Evolutionary conservation across 2,888 invertebrate species (phyloP).

Genomic region (Nomada goodeniana): DNA sequence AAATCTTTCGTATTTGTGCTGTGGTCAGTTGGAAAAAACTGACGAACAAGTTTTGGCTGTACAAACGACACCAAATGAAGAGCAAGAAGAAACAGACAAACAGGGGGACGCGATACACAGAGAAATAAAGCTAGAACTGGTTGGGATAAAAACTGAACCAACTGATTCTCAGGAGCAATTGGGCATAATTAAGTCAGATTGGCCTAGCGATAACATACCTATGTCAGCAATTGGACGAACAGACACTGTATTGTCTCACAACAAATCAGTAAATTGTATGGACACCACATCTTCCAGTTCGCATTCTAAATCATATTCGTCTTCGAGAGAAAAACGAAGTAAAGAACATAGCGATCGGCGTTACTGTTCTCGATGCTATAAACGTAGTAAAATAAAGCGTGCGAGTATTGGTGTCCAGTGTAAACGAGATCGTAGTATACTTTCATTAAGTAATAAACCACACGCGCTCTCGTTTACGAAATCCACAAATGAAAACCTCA

Average conservation of each 20-base stretch:
- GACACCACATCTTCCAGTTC: slow-evolving; percentile 63
- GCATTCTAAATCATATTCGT: slow-evolving; percentile 71
- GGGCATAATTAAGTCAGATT: slow-evolving; percentile 46
- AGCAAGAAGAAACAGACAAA: slow-evolving; percentile 25
- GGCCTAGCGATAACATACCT: slow-evolving; percentile 30
- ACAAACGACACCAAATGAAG: slow-evolving; percentile 41
- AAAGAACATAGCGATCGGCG: slow-evolving; percentile 80
- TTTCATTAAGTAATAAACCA: slow-evolving; percentile 73
- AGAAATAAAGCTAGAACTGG: slow-evolving; percentile 46
- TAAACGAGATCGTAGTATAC: slow-evolving; percentile 85
- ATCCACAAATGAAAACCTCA: slow-evolving; percentile 77
- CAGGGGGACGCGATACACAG: slow-evolving; percentile 43
- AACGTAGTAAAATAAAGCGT: slow-evolving; percentile 89
- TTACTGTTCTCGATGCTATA: slow-evolving; percentile 88
- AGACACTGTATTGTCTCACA: slow-evolving; percentile 19
- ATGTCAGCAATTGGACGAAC: not conserved
- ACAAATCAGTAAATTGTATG: slow-evolving; percentile 44
- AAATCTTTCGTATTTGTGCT: slow-evolving; percentile 51
- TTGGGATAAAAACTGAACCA: slow-evolving; percentile 71
- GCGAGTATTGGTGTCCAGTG: slow-evolving; percentile 91
- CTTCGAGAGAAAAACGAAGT: slow-evolving; percentile 78
- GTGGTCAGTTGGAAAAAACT: slow-evolving; percentile 25
- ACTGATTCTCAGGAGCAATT: slow-evolving; percentile 50
- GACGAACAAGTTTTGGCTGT: slow-evolving; percentile 41
- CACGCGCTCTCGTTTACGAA: slow-evolving; percentile 72